A percentile compares a stretch with the other conserved stretches of the same genome.
Evolutionary conservation across 1,140 invertebrate species (phyloP).

Genomic region (Scaptomyza hsui): DNA sequence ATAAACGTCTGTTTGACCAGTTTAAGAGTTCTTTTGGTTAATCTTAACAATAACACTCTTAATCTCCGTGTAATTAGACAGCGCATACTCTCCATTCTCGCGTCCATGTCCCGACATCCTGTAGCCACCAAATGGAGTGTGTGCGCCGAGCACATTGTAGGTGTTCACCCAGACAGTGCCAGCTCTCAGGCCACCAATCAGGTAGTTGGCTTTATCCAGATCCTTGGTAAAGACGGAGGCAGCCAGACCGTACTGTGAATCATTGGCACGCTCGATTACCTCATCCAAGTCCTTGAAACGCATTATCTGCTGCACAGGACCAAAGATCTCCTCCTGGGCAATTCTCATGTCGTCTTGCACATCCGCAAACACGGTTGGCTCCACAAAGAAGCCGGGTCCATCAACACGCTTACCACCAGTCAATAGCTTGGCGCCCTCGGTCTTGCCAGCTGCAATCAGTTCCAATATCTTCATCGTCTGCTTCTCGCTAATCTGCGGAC

Average conservation of each 20-base stretch:
- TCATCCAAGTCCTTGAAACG: conserved; percentile 94
- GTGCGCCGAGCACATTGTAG: conserved; percentile 88
- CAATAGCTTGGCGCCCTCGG: conserved; percentile 89
- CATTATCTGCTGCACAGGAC: conserved; percentile 94
- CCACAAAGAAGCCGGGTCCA: conserved; percentile 89
- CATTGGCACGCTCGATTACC: conserved; percentile 92
- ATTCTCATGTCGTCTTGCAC: conserved; percentile 92
- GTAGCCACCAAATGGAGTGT: conserved; percentile 92
- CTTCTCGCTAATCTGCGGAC: conserved; percentile 90
- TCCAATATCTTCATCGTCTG: conserved; percentile 89
- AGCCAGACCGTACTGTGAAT: conserved; percentile 93
- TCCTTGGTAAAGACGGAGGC: conserved; percentile 93
- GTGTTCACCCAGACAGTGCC: conserved; percentile 95
- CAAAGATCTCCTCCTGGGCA: conserved; percentile 94
- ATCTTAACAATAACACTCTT: conserved; percentile 51
- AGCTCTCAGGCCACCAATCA: conserved; percentile 89
- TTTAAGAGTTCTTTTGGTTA: not conserved
- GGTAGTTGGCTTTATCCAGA: conserved; percentile 90
- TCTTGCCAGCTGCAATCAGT: conserved; percentile 89
- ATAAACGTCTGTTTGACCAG: not conserved
- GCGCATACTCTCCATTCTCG: conserved; percentile 85
- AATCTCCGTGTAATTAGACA: conserved; percentile 63
- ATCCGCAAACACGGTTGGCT: conserved; percentile 92
- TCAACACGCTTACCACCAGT: conserved; percentile 88
- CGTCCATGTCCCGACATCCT: conserved; percentile 91